Conservation (phyloP, 2,888 invertebrate genomes). For the Leptothorax acervorum region DNA sequence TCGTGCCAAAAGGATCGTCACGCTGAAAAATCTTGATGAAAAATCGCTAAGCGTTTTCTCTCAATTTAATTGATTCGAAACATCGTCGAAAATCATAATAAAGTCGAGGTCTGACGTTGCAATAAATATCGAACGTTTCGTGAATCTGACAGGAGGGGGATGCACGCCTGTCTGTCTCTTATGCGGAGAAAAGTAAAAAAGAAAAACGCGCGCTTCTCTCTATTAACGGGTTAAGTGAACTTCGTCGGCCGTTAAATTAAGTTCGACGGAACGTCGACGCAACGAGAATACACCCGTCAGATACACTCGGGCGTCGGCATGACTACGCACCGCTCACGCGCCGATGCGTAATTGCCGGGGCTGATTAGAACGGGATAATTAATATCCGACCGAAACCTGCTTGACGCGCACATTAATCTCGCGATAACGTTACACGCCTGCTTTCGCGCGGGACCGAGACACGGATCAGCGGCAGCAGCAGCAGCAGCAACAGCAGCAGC, state of each 20-base stretch:
- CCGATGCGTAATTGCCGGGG: conserved; percentile 61
- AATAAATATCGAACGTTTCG: background rate
- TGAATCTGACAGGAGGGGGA: background rate
- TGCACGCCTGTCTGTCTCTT: background rate
- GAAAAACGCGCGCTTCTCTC: background rate
- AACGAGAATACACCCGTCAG: conserved; percentile 14
- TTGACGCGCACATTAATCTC: conserved; percentile 62
- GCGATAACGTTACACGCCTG: conserved; percentile 40
- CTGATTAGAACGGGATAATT: conserved; percentile 68
- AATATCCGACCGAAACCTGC: conserved; percentile 58
- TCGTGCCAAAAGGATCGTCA: background rate
- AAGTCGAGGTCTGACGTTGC: background rate
- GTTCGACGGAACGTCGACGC: conserved; percentile 26
- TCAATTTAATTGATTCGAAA: background rate
- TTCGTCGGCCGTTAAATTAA: conserved; percentile 28
- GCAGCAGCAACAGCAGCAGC: too few species aligned
- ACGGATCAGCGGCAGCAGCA: background rate
- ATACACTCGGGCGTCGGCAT: background rate
- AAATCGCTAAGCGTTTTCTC: background rate
- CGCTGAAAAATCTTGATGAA: background rate
- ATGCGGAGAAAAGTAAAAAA: background rate
- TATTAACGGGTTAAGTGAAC: conserved; percentile 4
- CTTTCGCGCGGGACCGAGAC: conserved; percentile 23
- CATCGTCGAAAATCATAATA: background rate
- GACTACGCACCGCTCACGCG: conserved; percentile 38